Evolutionary conservation across 2,888 invertebrate species (phyloP).

Genomic region (Synanthedon tipuliformis): DNA sequence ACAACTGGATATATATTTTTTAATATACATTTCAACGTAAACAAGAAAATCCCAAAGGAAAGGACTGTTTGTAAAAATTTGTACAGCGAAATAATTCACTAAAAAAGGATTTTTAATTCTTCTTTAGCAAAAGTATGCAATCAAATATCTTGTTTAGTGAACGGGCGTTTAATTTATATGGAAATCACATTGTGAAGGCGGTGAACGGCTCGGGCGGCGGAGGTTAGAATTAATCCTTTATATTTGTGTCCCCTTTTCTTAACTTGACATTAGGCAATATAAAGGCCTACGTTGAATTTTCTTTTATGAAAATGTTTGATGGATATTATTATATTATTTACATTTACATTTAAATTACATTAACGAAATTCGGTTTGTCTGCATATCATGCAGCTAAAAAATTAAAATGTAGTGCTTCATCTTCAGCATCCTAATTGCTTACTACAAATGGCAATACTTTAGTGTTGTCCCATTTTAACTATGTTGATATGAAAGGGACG

Average conservation of each 20-base stretch:
- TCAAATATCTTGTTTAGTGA: slow-evolving; percentile 44
- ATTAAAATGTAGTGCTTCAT: too few species aligned
- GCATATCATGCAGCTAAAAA: too few species aligned
- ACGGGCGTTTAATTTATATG: slow-evolving; percentile 56
- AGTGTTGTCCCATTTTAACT: too few species aligned
- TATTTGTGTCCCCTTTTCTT: not conserved
- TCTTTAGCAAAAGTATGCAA: slow-evolving; percentile 16
- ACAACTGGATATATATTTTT: not conserved
- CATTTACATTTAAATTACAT: too few species aligned
- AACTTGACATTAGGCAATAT: not conserved
- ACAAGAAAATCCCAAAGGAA: too few species aligned
- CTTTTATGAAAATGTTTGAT: not conserved
- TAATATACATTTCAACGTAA: too few species aligned
- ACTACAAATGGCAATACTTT: too few species aligned
- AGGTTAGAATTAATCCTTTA: not conserved
- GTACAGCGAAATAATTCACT: not conserved
- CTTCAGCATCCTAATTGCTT: too few species aligned
- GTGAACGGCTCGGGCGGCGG: slow-evolving; percentile 17
- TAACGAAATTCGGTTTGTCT: too few species aligned
- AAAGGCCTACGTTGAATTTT: not conserved
- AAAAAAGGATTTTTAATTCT: not conserved
- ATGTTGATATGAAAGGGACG: too few species aligned
- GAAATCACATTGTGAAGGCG: slow-evolving; percentile 29
- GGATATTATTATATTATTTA: too few species aligned
- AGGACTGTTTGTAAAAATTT: too few species aligned